Conservation (phyloP, 2,888 invertebrate genomes). For the Ashinkailepas kermadecensis region DNA sequence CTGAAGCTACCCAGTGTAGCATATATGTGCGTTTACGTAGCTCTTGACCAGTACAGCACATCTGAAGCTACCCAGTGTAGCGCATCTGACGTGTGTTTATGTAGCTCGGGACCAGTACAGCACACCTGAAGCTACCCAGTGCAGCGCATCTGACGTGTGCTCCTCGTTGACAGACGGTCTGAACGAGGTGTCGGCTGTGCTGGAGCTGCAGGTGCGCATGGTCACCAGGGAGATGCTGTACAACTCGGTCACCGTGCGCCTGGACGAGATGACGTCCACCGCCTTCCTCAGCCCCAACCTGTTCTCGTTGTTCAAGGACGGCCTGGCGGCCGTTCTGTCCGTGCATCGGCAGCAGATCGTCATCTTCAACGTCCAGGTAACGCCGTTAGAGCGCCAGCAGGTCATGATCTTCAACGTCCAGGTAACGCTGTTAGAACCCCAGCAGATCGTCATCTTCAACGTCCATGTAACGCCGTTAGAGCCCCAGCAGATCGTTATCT, state of each 20-base stretch:
- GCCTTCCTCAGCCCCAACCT: constrained; percentile 77
- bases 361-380: constrained; percentile 75
- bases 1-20: no score
- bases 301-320: constrained; percentile 78
- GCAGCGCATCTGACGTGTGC: no score
- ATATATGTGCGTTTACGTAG: no score
- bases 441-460: constrained; percentile 86
- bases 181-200: constrained; percentile 85
- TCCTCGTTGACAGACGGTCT: constrained; percentile 62
- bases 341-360: constrained; percentile 88
- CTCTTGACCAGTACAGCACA: no score
- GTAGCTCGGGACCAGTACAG: no score
- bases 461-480: constrained; percentile 53
- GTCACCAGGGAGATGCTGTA: constrained; percentile 91
- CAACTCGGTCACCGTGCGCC: constrained; percentile 84
- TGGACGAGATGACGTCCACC: constrained; percentile 88
- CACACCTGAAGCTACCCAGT: no score
- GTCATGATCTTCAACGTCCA: no score
- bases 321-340: constrained; percentile 81
- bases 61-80: no score
- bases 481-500: no score
- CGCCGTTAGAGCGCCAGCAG: no score
- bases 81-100: no score
- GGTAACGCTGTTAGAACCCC: constrained; percentile 83
- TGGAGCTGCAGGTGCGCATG: constrained; percentile 79